These are phyloP conservation scores for Cichladusa arquata DNA, from an alignment of 2,113 vertebrate species.

Conservation along the genomic window DNA sequence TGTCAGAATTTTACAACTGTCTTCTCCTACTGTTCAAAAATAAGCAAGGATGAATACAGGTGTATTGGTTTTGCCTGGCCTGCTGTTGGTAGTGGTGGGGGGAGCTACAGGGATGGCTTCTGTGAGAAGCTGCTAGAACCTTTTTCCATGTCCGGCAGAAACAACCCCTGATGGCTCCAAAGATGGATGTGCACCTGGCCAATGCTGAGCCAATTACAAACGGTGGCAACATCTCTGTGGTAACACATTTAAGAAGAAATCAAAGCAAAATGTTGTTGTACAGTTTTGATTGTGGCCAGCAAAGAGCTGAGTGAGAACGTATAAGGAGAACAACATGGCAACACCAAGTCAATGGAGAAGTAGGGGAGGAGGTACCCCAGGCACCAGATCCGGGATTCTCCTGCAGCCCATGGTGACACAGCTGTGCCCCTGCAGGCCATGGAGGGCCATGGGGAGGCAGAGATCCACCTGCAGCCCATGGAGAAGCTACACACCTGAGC, in stretches of 20 bases:
- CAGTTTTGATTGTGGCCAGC: not conserved
- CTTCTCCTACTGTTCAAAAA: not conserved
- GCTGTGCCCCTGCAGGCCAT: not conserved
- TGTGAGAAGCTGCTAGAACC: not conserved
- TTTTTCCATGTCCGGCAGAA: not conserved
- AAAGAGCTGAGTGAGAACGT: not conserved
- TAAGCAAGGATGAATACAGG: not conserved
- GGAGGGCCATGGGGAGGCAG: not conserved
- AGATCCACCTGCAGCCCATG: rapidly evolving
- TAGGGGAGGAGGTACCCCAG: not conserved
- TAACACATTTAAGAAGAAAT: not conserved
- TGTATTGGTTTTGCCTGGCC: not conserved
- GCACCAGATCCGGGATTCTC: not conserved
- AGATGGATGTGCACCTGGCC: not conserved
- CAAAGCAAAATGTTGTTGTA: not conserved
- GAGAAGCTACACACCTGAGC: not conserved
- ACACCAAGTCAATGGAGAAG: too few species aligned
- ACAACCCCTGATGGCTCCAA: not conserved
- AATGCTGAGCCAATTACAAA: not conserved
- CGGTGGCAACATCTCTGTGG: rapidly evolving
- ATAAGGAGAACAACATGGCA: too few species aligned
- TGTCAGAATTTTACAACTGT: not conserved
- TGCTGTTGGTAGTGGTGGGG: not conserved
- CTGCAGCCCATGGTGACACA: not conserved
- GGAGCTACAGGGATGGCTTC: not conserved